A percentile compares a stretch with the other conserved stretches of the same genome.
phyloP scores from a whole-genome alignment of 2,113 vertebrate genomes.

The Tyrannus savana region DNA sequence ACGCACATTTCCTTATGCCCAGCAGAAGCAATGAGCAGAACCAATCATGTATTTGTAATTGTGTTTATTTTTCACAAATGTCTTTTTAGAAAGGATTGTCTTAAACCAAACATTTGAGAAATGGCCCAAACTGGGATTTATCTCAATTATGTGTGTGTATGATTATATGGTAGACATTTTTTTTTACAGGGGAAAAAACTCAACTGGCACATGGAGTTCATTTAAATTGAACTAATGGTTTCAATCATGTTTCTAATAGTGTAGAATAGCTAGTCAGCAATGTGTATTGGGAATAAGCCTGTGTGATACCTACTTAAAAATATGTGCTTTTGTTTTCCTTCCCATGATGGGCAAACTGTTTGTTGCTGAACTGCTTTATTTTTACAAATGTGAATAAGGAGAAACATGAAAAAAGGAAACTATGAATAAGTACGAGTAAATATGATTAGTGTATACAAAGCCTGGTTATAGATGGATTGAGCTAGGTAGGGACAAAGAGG shows the following conservation, averaged over 20 bases:
- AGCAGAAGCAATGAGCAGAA: constrained; percentile 20
- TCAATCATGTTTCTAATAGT: constrained; percentile 67
- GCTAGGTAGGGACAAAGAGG: neutral
- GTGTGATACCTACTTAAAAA: neutral
- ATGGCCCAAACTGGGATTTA: constrained; percentile 30
- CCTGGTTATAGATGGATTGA: neutral
- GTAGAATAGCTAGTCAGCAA: constrained; percentile 10
- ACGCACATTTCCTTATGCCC: neutral
- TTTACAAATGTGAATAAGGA: neutral
- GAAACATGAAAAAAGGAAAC: neutral
- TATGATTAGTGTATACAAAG: neutral
- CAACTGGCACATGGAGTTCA: constrained; percentile 65
- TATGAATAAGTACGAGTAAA: neutral
- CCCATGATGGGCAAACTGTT: neutral
- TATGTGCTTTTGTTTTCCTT: neutral
- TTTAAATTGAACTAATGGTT: constrained; percentile 73
- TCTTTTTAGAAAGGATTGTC: constrained; percentile 21
- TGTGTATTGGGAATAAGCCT: neutral
- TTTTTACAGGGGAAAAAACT: constrained; percentile 2
- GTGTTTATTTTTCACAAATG: constrained; percentile 46
- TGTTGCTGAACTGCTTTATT: constrained; percentile 8
- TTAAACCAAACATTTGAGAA: constrained; percentile 8
- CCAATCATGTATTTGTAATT: neutral
- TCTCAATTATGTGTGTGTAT: constrained; percentile 21
- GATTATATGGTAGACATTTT: neutral